Percentiles rank a stretch among this genome's conserved stretches.
Conservation (phyloP, 1,140 invertebrate genomes). For the Drosophila rhopaloa region DNA sequence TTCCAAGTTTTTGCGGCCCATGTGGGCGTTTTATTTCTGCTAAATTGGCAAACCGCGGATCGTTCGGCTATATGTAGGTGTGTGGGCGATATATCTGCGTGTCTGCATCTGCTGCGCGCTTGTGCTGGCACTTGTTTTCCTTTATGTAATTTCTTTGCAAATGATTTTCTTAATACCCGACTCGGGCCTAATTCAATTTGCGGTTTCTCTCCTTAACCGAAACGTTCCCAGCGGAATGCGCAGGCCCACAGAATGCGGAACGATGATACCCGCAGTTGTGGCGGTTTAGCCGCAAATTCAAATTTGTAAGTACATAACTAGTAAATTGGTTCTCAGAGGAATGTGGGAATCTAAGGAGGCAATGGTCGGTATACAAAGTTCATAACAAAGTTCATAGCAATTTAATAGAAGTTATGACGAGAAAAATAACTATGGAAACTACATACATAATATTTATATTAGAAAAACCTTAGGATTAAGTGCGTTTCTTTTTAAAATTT, state of each 20-base stretch:
- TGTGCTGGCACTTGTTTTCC: conserved; percentile 74
- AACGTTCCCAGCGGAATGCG: conserved; percentile 48
- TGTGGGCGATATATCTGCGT: conserved; percentile 63
- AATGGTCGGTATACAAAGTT: not conserved
- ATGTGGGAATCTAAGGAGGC: conserved; percentile 27
- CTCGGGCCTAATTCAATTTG: conserved; percentile 73
- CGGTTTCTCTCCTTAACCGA: conserved; percentile 45
- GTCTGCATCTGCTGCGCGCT: conserved; percentile 22
- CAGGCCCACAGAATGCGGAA: conserved; percentile 18
- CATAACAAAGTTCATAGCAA: not conserved
- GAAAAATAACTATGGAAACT: no score
- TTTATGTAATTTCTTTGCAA: conserved; percentile 80
- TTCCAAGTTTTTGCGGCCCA: conserved; percentile 36
- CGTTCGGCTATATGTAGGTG: conserved; percentile 35
- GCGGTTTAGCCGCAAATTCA: conserved; percentile 49
- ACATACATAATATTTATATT: no score
- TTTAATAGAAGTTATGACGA: not conserved
- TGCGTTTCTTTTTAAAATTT: no score
- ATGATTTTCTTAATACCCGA: conserved; percentile 65
- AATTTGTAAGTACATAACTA: conserved; percentile 52
- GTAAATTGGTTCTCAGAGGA: conserved; percentile 32
- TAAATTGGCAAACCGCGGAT: conserved; percentile 75
- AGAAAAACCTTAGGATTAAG: no score
- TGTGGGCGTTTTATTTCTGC: conserved; percentile 79
- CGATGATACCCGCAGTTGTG: conserved; percentile 23